phyloP scores from a whole-genome alignment of 2,113 vertebrate genomes.

The Aleadryas rufinucha region DNA sequence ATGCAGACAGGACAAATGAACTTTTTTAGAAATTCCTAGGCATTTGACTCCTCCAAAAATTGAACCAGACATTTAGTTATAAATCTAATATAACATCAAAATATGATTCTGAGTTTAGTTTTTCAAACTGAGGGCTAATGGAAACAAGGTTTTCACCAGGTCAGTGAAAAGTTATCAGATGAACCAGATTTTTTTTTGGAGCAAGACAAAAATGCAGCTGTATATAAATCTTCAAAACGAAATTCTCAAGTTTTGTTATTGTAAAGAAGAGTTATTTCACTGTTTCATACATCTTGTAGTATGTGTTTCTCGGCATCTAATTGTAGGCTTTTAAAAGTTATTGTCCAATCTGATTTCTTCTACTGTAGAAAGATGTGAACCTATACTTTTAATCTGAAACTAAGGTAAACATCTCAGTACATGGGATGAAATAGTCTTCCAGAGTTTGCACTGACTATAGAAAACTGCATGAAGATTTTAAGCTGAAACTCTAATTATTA shows the following conservation, averaged over 20 bases:
- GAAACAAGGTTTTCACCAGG: neutral
- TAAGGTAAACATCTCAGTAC: neutral
- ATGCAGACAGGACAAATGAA: neutral
- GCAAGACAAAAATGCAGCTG: neutral
- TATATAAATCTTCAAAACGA: neutral
- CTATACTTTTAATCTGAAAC: neutral
- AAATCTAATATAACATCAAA: neutral
- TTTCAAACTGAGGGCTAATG: neutral
- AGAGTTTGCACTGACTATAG: neutral
- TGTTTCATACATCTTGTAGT: neutral
- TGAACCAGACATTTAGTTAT: neutral
- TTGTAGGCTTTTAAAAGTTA: neutral
- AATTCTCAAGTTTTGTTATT: neutral
- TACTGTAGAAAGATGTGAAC: neutral
- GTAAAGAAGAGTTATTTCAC: neutral
- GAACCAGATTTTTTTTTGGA: neutral
- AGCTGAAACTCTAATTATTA: neutral
- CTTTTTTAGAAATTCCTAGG: neutral
- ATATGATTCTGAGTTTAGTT: neutral
- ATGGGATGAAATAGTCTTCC: neutral
- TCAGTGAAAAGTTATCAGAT: neutral
- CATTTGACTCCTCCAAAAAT: neutral
- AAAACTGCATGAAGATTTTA: neutral
- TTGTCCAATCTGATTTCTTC: neutral
- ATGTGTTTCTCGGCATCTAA: neutral